Conservation (phyloP, 2,113 vertebrate species). For the Hemiscyllium ocellatum region DNA sequence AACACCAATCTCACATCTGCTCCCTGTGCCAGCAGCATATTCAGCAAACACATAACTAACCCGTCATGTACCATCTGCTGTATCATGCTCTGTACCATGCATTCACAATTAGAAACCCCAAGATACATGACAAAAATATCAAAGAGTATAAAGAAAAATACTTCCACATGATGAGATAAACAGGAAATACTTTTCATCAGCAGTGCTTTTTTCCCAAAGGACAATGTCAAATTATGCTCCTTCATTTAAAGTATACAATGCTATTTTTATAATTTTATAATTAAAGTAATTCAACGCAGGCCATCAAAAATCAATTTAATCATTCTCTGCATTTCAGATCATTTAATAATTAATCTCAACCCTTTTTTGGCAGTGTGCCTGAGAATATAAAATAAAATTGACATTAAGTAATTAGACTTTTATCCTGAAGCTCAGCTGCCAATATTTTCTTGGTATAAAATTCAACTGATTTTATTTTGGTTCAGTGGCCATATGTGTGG, state of each 20-base stretch:
- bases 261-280: not conserved
- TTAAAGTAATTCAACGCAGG: not conserved
- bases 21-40: too few species aligned
- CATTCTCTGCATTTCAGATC: not conserved
- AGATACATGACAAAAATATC: conserved; percentile 1
- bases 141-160: not conserved
- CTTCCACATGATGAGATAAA: not conserved
- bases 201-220: not conserved
- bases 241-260: not conserved
- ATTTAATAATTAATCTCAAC: not conserved
- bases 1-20: too few species aligned
- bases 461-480: not conserved
- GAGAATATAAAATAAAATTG: not conserved
- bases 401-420: not conserved
- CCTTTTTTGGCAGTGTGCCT: not conserved
- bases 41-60: too few species aligned
- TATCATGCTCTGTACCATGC: too few species aligned
- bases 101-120: not conserved
- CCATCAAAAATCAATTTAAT: not conserved
- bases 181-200: not conserved
- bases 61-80: not conserved
- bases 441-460: not conserved
- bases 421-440: not conserved
- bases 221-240: not conserved
- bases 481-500: not conserved